Evolutionary conservation across 1,140 invertebrate species (phyloP).

Genomic region (Ostrea edulis): DNA sequence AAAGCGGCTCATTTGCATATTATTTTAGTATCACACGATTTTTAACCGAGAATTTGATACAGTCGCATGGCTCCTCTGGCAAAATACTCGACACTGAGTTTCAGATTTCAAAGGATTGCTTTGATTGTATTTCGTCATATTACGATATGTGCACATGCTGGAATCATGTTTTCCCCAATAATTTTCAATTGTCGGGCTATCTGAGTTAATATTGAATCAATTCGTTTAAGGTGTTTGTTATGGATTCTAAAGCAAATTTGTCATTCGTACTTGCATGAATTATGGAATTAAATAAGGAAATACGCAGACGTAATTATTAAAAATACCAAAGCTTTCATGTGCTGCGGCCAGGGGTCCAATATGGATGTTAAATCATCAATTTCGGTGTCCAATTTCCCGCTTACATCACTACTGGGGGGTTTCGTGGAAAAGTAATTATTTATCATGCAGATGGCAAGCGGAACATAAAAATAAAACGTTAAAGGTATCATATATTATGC

Average conservation of each 20-base stretch:
- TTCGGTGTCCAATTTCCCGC: not conserved
- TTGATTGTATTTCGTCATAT: conserved; percentile 31
- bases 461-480: not conserved
- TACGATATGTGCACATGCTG: conserved; percentile 27
- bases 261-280: conserved; percentile 32
- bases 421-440: conserved; percentile 7
- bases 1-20: conserved; percentile 31
- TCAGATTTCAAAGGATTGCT: conserved; percentile 34
- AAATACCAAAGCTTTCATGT: conserved; percentile 21
- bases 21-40: conserved; percentile 39
- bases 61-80: conserved; percentile 5
- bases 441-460: conserved; percentile 23
- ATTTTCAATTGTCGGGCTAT: conserved; percentile 22
- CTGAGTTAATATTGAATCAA: conserved; percentile 15
- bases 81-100: conserved; percentile 22
- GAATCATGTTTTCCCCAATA: conserved; percentile 15
- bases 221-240: conserved; percentile 18
- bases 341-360: not conserved
- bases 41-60: conserved; percentile 37
- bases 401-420: not conserved
- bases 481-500: conserved; percentile 7
- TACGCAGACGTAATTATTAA: conserved; percentile 4
- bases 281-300: conserved; percentile 9
- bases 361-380: not conserved
- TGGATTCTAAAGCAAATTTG: conserved; percentile 15